These are phyloP conservation scores for Plusia festucae DNA, from an alignment of 2,888 invertebrate species.

Conservation along the genomic window DNA sequence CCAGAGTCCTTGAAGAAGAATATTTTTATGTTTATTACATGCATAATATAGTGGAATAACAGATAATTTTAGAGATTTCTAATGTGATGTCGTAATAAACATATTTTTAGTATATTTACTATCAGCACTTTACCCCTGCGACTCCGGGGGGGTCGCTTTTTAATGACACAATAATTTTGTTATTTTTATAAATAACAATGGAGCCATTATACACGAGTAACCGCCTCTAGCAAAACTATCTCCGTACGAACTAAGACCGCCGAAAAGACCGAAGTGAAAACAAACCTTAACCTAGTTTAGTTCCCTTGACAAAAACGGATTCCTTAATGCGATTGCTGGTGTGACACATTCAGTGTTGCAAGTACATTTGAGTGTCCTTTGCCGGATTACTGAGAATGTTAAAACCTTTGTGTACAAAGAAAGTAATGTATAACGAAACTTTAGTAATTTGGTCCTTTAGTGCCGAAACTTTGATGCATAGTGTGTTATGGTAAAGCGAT, in stretches of 20 bases:
- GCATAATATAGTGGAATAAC: too few relatives aligned
- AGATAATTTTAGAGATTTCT: too few relatives aligned
- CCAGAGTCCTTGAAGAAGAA: too few relatives aligned
- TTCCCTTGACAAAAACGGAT: background rate
- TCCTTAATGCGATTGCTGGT: constrained; percentile 5
- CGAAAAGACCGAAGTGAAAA: background rate
- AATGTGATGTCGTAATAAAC: too few relatives aligned
- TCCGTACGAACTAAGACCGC: background rate
- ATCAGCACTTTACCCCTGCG: too few relatives aligned
- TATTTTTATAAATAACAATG: too few relatives aligned
- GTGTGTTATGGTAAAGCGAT: background rate
- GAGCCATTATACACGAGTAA: too few relatives aligned
- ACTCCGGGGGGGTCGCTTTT: too few relatives aligned
- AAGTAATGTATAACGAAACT: background rate
- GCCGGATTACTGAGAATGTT: background rate
- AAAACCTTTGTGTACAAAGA: background rate
- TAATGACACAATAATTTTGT: too few relatives aligned
- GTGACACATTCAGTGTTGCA: background rate
- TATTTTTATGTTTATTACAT: too few relatives aligned
- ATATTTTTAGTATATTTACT: too few relatives aligned
- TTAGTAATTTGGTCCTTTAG: background rate
- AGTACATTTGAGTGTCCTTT: background rate
- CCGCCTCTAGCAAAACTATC: background rate
- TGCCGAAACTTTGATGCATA: background rate
- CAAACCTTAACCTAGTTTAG: constrained; percentile 8